Conservation (phyloP, 2,888 invertebrate genomes). For the Drosophila merina region DNA sequence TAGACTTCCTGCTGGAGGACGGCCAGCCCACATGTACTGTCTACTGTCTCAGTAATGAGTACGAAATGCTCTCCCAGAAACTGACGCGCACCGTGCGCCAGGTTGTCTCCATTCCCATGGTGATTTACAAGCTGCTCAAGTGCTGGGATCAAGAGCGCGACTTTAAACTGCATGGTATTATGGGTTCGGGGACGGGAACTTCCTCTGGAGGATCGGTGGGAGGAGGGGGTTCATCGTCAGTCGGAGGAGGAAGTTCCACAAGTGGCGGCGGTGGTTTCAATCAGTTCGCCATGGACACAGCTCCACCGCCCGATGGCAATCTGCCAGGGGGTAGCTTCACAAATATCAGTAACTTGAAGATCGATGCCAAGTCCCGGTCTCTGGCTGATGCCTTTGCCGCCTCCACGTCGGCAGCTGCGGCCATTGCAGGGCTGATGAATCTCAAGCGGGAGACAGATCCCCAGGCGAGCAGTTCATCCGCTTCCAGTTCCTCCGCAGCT, state of each 20-base stretch:
- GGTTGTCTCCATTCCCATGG: slow-evolving; percentile 96
- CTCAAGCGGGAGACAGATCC: slow-evolving; percentile 67
- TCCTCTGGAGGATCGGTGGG: slow-evolving; percentile 36
- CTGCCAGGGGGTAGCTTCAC: slow-evolving; percentile 38
- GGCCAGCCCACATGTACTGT: slow-evolving; percentile 91
- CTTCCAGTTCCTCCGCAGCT: slow-evolving; percentile 20
- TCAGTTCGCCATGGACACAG: slow-evolving; percentile 36
- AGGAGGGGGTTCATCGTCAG: slow-evolving; percentile 26
- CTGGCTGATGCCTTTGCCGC: slow-evolving; percentile 69
- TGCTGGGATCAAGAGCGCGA: slow-evolving; percentile 91
- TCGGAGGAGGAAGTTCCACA: slow-evolving; percentile 5
- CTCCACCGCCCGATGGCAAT: slow-evolving; percentile 27
- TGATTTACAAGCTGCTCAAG: slow-evolving; percentile 93
- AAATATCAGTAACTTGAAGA: slow-evolving; percentile 60
- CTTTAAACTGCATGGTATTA: slow-evolving; percentile 83
- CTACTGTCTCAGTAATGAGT: slow-evolving; percentile 86
- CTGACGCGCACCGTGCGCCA: slow-evolving; percentile 90
- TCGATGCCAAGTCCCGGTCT: slow-evolving; percentile 65
- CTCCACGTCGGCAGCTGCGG: slow-evolving; percentile 74
- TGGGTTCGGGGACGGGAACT: slow-evolving; percentile 42
- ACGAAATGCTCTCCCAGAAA: slow-evolving; percentile 83
- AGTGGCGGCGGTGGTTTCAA: slow-evolving; percentile 15
- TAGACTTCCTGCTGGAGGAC: slow-evolving; percentile 93
- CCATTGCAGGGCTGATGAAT: slow-evolving; percentile 62
- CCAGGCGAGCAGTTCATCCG: slow-evolving; percentile 23